These are phyloP conservation scores for Hermetia illucens DNA, from an alignment of 1,140 invertebrate species.

Conservation along the genomic window DNA sequence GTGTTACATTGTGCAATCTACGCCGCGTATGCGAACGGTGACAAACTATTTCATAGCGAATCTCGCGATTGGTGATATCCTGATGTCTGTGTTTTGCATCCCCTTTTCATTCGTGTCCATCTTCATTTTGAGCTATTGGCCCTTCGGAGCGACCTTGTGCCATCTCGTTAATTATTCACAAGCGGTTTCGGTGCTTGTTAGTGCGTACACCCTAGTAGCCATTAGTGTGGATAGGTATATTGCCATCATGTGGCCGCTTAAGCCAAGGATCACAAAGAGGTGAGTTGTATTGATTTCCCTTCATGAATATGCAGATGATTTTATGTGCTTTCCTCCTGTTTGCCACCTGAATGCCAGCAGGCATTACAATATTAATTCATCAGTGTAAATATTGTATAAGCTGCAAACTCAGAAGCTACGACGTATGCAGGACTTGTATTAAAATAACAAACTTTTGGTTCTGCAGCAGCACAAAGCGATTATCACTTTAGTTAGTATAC, in stretches of 20 bases:
- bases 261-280: conserved; percentile 59
- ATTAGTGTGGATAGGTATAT: conserved; percentile 77
- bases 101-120: conserved; percentile 69
- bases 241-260: conserved; percentile 75
- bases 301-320: too few species aligned
- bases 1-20: conserved; percentile 64
- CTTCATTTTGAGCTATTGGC: conserved; percentile 62
- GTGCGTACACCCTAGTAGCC: conserved; percentile 70
- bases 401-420: too few species aligned
- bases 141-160: conserved; percentile 64
- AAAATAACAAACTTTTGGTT: too few species aligned
- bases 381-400: too few species aligned
- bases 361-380: too few species aligned
- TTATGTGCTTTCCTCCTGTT: too few species aligned
- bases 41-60: conserved; percentile 82
- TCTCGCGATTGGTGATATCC: conserved; percentile 67
- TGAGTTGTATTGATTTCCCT: conserved; percentile 33
- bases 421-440: too few species aligned
- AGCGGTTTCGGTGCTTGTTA: conserved; percentile 67
- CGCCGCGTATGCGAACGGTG: conserved; percentile 68
- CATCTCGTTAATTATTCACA: conserved; percentile 62
- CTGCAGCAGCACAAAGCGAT: too few species aligned
- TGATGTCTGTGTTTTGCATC: conserved; percentile 75
- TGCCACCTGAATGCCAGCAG: too few species aligned
- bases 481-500: too few species aligned